These are phyloP conservation scores for Siphonodentalium dalli DNA, from an alignment of 2,888 invertebrate genomes.

Conservation along the genomic window DNA sequence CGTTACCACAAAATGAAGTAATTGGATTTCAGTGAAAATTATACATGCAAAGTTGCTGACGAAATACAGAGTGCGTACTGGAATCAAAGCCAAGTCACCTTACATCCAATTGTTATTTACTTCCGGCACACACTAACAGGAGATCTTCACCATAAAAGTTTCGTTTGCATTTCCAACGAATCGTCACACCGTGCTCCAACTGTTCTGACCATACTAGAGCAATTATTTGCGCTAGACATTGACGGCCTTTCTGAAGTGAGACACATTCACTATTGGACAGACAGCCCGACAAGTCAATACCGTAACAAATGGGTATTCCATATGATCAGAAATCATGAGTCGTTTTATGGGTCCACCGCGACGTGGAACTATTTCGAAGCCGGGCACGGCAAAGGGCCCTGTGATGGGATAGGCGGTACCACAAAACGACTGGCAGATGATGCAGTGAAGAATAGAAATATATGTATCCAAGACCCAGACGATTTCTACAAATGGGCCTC, in stretches of 20 bases:
- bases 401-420: slow-evolving; percentile 15
- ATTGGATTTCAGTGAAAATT: slow-evolving; percentile 35
- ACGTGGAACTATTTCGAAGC: slow-evolving; percentile 26
- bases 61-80: slow-evolving; percentile 30
- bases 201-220: slow-evolving; percentile 18
- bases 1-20: slow-evolving; percentile 18
- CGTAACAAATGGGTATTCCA: slow-evolving; percentile 21
- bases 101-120: slow-evolving; percentile 33
- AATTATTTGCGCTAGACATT: too few species aligned
- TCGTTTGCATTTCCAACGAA: slow-evolving; percentile 15
- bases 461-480: slow-evolving; percentile 9
- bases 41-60: slow-evolving; percentile 17
- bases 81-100: slow-evolving; percentile 23
- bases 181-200: slow-evolving; percentile 7
- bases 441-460: slow-evolving; percentile 6
- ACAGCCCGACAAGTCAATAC: slow-evolving; percentile 25
- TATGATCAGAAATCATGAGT: slow-evolving; percentile 11
- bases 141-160: slow-evolving; percentile 8
- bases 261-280: slow-evolving; percentile 17
- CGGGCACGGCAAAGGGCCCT: slow-evolving; percentile 14
- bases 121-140: slow-evolving; percentile 7
- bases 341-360: slow-evolving; percentile 1
- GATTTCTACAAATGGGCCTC: slow-evolving; percentile 11
- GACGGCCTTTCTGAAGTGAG: too few species aligned
- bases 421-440: slow-evolving; percentile 16